phyloP scores from a whole-genome alignment of 1,140 invertebrate species.

The Drosophila lowei region DNA sequence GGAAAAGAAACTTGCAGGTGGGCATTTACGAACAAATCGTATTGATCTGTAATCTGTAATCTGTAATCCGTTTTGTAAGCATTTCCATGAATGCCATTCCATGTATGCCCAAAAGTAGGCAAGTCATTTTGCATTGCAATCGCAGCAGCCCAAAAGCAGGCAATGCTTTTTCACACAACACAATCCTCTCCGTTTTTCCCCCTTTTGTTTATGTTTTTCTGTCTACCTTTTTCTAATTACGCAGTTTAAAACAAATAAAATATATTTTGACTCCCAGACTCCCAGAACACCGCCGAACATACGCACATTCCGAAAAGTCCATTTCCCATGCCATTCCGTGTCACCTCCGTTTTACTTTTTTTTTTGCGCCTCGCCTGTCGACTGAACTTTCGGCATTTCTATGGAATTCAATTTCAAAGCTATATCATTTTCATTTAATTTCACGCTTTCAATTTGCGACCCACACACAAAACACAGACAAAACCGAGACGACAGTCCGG shows the following conservation, averaged over 20 bases:
- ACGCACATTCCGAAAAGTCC: too few species aligned
- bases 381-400: conserved; percentile 71
- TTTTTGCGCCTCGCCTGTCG: conserved; percentile 1
- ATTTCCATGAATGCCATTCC: too few species aligned
- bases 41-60: too few species aligned
- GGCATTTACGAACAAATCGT: too few species aligned
- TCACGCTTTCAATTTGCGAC: conserved; percentile 74
- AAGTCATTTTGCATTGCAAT: background rate
- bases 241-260: conserved; percentile 12
- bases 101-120: conserved; percentile 4
- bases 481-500: conserved; percentile 19
- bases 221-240: conserved; percentile 14
- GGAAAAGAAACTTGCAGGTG: too few species aligned
- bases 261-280: background rate
- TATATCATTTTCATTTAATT: conserved; percentile 80
- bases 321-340: background rate
- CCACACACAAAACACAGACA: conserved; percentile 32
- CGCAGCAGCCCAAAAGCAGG: conserved; percentile 21
- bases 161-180: background rate
- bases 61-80: too few species aligned
- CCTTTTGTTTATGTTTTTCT: background rate
- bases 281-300: too few species aligned
- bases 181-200: background rate
- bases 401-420: conserved; percentile 79
- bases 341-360: background rate